A percentile compares a stretch with the other conserved stretches of the same genome.
These are phyloP conservation scores for Schizopygopsis pylzovi DNA, from an alignment of 2,797 vertebrate genomes.

Conservation along the genomic window DNA sequence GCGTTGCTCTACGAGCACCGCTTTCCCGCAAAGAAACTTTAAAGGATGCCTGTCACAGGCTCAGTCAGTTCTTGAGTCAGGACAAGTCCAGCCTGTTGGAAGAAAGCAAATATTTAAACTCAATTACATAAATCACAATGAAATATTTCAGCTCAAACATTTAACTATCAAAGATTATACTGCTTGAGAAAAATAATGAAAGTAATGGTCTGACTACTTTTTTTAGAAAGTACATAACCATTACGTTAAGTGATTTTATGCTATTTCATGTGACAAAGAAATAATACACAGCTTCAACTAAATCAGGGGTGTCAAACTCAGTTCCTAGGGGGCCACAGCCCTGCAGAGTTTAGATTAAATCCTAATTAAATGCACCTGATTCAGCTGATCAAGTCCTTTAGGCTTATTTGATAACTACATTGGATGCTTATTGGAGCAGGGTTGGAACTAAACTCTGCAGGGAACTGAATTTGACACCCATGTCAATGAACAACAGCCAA, in stretches of 20 bases:
- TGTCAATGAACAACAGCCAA: not conserved
- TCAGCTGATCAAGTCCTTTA: not conserved
- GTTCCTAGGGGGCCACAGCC: not conserved
- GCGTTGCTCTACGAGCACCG: slow-evolving; percentile 59
- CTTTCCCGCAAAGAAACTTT: slow-evolving; percentile 52
- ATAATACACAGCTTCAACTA: not conserved
- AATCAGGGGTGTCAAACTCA: not conserved
- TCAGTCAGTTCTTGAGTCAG: slow-evolving; percentile 39
- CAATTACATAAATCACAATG: not conserved
- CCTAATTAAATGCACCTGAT: not conserved
- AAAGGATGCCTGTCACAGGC: not conserved
- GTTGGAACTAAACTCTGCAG: no score
- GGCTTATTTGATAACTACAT: no score
- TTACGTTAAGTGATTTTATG: not conserved
- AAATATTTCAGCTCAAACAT: not conserved
- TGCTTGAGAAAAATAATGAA: not conserved
- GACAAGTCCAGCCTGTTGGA: slow-evolving; percentile 52
- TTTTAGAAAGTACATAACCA: not conserved
- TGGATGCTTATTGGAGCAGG: no score
- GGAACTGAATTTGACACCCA: no score
- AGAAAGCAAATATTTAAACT: slow-evolving; percentile 13
- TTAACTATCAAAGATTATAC: not conserved
- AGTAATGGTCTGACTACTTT: not conserved
- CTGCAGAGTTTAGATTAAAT: not conserved
- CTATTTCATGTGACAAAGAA: not conserved